Conservation (phyloP, 2,113 vertebrate genomes). For the Pandion haliaetus region DNA sequence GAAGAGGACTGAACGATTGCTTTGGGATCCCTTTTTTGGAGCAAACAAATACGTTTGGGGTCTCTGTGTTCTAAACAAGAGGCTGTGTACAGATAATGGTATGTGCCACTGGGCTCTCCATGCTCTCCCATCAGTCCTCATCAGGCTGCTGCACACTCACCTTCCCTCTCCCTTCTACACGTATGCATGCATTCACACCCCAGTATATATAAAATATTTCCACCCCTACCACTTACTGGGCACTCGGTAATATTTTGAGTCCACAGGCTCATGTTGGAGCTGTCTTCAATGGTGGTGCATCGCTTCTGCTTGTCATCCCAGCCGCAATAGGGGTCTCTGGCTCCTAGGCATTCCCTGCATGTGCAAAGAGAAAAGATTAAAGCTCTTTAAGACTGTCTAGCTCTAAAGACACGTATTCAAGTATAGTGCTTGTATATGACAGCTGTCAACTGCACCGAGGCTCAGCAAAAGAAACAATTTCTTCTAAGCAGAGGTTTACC, state of each 20-base stretch:
- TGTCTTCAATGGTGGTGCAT: slow-evolving; percentile 96
- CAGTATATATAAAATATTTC: not conserved
- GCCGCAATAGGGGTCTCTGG: slow-evolving; percentile 95
- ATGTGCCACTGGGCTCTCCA: not conserved
- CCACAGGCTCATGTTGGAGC: slow-evolving; percentile 98
- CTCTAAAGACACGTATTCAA: not conserved
- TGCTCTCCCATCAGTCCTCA: not conserved
- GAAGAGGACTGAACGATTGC: not conserved
- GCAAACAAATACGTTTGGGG: not conserved
- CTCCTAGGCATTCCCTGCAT: slow-evolving; percentile 88
- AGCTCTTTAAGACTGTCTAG: not conserved
- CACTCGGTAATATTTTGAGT: slow-evolving; percentile 95
- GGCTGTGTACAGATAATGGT: not conserved
- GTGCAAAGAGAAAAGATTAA: slow-evolving; percentile 48
- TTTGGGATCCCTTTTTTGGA: not conserved
- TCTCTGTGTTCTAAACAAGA: not conserved
- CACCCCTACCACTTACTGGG: slow-evolving; percentile 80
- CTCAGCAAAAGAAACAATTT: slow-evolving; percentile 41
- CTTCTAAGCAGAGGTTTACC: slow-evolving; percentile 47
- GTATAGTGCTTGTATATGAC: not conserved
- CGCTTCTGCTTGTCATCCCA: slow-evolving; percentile 91
- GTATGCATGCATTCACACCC: not conserved
- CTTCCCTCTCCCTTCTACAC: not conserved
- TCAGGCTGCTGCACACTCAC: not conserved
- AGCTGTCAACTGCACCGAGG: not conserved